Evolutionary conservation across 1,140 invertebrate species (phyloP).

Genomic region (Cyclina sinensis): DNA sequence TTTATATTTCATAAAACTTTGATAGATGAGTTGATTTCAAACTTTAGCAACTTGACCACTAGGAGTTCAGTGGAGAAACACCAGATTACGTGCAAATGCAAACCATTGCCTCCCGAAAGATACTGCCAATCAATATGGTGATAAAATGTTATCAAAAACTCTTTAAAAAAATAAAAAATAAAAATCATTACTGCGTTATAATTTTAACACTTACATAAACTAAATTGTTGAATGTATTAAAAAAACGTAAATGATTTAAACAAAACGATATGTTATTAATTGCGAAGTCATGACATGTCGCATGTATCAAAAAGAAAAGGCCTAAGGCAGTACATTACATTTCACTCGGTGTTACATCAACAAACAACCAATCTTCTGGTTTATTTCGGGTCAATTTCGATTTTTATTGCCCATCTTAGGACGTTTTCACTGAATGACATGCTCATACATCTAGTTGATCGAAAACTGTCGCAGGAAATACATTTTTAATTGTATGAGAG

Average conservation of each 20-base stretch:
- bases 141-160: too few relatives aligned
- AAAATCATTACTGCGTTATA: too few relatives aligned
- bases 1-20: too few relatives aligned
- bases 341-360: neutral
- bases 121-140: too few relatives aligned
- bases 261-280: neutral
- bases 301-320: neutral
- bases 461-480: too few relatives aligned
- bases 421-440: neutral
- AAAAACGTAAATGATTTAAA: neutral
- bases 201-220: neutral
- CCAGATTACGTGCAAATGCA: too few relatives aligned
- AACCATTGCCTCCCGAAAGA: too few relatives aligned
- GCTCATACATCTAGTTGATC: neutral
- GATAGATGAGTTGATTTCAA: too few relatives aligned
- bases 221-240: neutral
- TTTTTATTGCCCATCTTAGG: neutral
- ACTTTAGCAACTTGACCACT: too few relatives aligned
- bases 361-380: neutral
- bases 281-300: conserved; percentile 6
- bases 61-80: too few relatives aligned
- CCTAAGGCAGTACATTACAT: neutral
- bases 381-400: conserved; percentile 7
- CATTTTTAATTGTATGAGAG: too few relatives aligned
- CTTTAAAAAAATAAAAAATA: too few relatives aligned